These are phyloP conservation scores for Esox masquinongy DNA, from an alignment of 2,797 vertebrate species.

Conservation along the genomic window DNA sequence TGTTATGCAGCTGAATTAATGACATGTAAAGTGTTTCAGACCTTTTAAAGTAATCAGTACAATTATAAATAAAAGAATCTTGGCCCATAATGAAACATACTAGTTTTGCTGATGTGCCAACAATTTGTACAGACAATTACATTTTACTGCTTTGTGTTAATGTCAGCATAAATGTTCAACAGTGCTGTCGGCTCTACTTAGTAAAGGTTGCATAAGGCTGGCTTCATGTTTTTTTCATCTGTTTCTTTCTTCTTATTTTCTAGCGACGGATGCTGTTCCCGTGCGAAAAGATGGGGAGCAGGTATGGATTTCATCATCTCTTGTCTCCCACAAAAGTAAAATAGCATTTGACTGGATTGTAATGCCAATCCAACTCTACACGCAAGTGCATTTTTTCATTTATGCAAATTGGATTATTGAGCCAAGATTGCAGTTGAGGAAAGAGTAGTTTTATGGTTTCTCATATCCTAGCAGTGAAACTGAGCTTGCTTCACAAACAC, in stretches of 20 bases:
- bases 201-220: constrained; percentile 48
- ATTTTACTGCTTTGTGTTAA: constrained; percentile 58
- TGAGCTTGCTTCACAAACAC: constrained; percentile 18
- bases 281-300: constrained; percentile 95
- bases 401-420: not conserved
- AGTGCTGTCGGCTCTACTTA: constrained; percentile 49
- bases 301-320: constrained; percentile 63
- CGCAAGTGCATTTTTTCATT: constrained; percentile 28
- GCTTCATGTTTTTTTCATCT: constrained; percentile 37
- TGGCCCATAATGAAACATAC: not conserved
- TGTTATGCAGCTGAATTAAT: not conserved
- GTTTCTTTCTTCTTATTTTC: constrained; percentile 31
- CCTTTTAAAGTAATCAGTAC: not conserved
- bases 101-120: constrained; percentile 41
- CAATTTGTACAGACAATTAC: constrained; percentile 63
- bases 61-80: not conserved
- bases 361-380: constrained; percentile 13
- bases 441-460: constrained; percentile 25
- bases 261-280: constrained; percentile 90
- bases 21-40: not conserved
- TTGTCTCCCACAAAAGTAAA: not conserved
- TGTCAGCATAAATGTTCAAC: constrained; percentile 41
- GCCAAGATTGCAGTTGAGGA: constrained; percentile 1
- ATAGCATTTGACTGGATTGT: not conserved
- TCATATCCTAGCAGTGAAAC: constrained; percentile 24